Evolutionary conservation across 2,113 vertebrate species (phyloP), one percentile per base, ranked within the genome.

Genomic region (Plecotus auritus): DNA sequence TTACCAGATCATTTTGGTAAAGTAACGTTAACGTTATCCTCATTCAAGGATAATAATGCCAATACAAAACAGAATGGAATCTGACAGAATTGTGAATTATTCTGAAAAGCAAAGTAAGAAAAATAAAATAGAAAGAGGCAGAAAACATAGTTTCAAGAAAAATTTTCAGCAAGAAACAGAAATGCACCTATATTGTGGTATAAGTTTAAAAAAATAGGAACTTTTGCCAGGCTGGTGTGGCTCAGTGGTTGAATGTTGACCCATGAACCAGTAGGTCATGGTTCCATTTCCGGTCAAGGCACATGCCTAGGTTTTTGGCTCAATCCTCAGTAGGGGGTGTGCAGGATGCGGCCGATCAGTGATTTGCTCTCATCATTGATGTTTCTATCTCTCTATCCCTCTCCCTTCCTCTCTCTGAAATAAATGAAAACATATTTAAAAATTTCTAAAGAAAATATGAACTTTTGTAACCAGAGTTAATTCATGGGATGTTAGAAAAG

Each of bases 91-190:
- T 51, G 77, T 72, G 90, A 83, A 37, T 59, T 12, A 92, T 82
- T 92, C 47, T 94, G 85, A 91, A 76, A 81, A 42, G 37, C 59
- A 85, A 88, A 94, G 56, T 80, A 59, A 78, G 40, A 61, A 87
- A 93, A 83, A 81, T 23, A 49, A 92, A 92, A 76, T 20, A 81
- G 69, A 51, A 51, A 78, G 49, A 49, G 37, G 7, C 9, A 93
- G 20, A 69, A 82, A 59, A 2, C 18, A 54, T 47, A 40, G 4
- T 80, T 92, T 76, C 37, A 40, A 64, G 64, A 89, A 54, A 9
- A 88, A 32, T 35, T 90, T 95, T 74, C 32, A 64, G 70, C 30
- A 80, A 56, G 64, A 83, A 89, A 78, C 2, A 88, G 70, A 82
- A 85, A 74, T 47, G 30, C 17, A 76, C 28, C 37, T 35, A 45